Conservation (phyloP, 2,113 vertebrate genomes). For the Nibea coibor region DNA sequence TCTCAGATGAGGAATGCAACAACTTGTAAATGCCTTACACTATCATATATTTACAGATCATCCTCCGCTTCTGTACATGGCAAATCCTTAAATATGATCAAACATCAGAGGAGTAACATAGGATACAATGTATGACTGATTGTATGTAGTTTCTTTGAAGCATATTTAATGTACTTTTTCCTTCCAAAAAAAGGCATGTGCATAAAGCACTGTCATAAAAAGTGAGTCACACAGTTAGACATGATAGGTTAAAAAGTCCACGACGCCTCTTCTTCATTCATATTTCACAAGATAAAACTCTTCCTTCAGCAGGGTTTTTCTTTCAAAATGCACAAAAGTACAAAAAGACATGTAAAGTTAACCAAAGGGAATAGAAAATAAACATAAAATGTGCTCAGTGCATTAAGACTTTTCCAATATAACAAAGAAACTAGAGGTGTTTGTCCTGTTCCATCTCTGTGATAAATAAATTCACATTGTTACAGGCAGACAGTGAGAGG, state of each 20-base stretch:
- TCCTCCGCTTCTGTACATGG: slow-evolving; percentile 89
- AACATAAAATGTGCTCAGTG: slow-evolving; percentile 79
- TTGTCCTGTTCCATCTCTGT: slow-evolving; percentile 66
- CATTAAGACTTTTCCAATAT: slow-evolving; percentile 78
- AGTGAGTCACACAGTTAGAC: slow-evolving; percentile 73
- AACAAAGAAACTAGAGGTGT: slow-evolving; percentile 66
- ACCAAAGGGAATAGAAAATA: slow-evolving; percentile 70
- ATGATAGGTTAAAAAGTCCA: slow-evolving; percentile 74
- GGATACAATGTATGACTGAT: slow-evolving; percentile 74
- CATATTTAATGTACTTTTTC: slow-evolving; percentile 69
- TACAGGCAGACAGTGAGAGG: slow-evolving; percentile 77
- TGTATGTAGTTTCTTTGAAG: slow-evolving; percentile 73
- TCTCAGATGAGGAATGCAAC: slow-evolving; percentile 84
- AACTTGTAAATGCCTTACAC: slow-evolving; percentile 83
- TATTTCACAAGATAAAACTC: slow-evolving; percentile 77
- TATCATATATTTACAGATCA: slow-evolving; percentile 90
- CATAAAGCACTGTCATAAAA: slow-evolving; percentile 76
- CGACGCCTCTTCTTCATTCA: slow-evolving; percentile 62
- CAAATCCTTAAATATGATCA: slow-evolving; percentile 81
- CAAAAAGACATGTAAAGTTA: slow-evolving; percentile 72
- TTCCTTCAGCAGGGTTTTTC: slow-evolving; percentile 75
- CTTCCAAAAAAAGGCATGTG: slow-evolving; percentile 78
- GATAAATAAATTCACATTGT: slow-evolving; percentile 81
- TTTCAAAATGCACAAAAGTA: slow-evolving; percentile 73
- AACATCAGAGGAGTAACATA: slow-evolving; percentile 73